A percentile compares a stretch with the other conserved stretches of the same genome.
Conservation (phyloP, 2,113 vertebrate genomes). For the Pluvianellus socialis region DNA sequence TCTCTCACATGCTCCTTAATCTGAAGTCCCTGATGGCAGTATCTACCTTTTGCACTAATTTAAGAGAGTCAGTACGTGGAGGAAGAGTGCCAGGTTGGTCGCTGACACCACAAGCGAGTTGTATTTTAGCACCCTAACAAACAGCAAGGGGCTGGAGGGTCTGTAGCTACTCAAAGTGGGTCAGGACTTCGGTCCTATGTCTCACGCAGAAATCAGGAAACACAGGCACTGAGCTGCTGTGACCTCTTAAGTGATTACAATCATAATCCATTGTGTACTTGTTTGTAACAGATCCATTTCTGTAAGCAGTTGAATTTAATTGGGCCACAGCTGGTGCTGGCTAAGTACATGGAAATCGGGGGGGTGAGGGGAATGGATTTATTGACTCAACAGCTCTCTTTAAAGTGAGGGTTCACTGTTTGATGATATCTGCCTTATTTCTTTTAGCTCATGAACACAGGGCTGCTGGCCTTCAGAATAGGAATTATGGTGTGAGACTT, state of each 20-base stretch:
- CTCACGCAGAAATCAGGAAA: not conserved
- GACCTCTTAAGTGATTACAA: constrained; percentile 61
- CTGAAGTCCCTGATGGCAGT: not conserved
- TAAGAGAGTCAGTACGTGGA: not conserved
- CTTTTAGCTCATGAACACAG: not conserved
- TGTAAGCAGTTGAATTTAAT: constrained; percentile 53
- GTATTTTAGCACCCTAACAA: not conserved
- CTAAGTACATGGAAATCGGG: not conserved
- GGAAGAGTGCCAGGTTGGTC: not conserved
- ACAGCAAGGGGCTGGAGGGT: not conserved
- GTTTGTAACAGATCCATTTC: constrained; percentile 52
- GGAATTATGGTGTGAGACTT: not conserved
- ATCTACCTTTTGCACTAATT: not conserved
- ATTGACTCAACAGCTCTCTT: not conserved
- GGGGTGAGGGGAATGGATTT: constrained; percentile 14
- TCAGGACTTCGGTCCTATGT: not conserved
- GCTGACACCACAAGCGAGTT: not conserved
- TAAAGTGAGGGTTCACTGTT: not conserved
- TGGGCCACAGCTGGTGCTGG: constrained; percentile 66
- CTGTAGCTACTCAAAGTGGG: not conserved
- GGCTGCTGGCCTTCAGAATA: not conserved
- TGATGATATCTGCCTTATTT: not conserved
- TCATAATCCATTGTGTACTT: constrained; percentile 64
- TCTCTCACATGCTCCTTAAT: not conserved
- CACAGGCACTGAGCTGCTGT: constrained; percentile 16